Conservation (phyloP, 2,888 invertebrate genomes). For the Acanthopleura granulata region DNA sequence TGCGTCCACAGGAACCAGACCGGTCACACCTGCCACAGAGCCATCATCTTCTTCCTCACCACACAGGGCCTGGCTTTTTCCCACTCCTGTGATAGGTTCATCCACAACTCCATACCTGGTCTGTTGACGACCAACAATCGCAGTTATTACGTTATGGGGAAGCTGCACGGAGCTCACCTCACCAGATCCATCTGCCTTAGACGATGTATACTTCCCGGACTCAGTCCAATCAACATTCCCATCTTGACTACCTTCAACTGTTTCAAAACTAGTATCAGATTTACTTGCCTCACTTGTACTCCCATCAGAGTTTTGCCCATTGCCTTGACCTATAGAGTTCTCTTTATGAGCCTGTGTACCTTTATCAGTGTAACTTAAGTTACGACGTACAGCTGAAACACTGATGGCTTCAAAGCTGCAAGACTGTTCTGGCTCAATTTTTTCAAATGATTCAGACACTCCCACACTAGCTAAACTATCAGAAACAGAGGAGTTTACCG, state of each 20-base stretch:
- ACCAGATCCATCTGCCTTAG: not conserved
- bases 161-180: not conserved
- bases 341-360: not conserved
- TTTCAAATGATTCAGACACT: not conserved
- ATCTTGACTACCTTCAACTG: not conserved
- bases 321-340: not conserved
- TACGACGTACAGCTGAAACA: not conserved
- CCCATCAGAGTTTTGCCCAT: not conserved
- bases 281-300: not conserved
- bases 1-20: not conserved
- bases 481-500: not conserved
- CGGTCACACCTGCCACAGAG: not conserved
- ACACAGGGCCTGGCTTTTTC: not conserved
- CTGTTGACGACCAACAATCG: not conserved
- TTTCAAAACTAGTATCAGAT: conserved; percentile 8
- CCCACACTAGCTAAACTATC: not conserved
- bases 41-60: not conserved
- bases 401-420: not conserved
- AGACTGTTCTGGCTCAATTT: not conserved
- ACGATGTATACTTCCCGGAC: not conserved
- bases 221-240: not conserved
- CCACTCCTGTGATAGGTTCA: not conserved
- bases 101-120: not conserved
- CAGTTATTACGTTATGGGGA: not conserved
- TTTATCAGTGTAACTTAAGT: not conserved